Base-by-base conservation (phyloP, 2,888 invertebrate genomes). In the Drosophila mimica region DNA sequence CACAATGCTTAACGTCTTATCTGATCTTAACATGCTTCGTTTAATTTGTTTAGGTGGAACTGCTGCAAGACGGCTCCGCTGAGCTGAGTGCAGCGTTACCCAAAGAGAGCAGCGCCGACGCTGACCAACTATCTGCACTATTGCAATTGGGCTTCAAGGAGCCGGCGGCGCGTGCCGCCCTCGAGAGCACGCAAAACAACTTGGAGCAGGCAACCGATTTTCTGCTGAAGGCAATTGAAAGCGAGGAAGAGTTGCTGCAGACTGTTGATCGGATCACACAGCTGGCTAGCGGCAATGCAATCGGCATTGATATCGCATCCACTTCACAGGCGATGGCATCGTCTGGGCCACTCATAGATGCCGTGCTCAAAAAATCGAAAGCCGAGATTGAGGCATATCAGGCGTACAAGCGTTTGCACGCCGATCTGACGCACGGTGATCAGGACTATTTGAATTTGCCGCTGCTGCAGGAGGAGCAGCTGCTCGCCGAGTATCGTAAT, bases 401-500 rank as follows among this genome's bases (percentile, higher is more conserved):
- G 75, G 96, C 96, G 0, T 94, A 95, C 68, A 92, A 94, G 15
- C 94, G 96, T 0, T 94, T 96, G 34, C 93, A 94, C 2, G 94
- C 95, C 4, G 95, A 95, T 75, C 91, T 95, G 43, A 89, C 82
- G 2, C 70, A 77, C 30, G 95, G 95, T 71, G 96, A 96, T 46
- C 96, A 96, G 81, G 97, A 96, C 78, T 96, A 97, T 89, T 93
- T 97, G 64, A 96, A 97, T 93, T 93, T 96, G 25, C 94, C 95
- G 0, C 94, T 97, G 25, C 92, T 94, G 0, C 95, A 96, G 74
- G 97, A 97, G 91, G 95, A 95, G 83, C 93, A 94, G 40, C 95
- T 96, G 86, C 94, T 96, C 2, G 94, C 93, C 20, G 95, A 96
- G 90, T 96, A 96, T 92, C 94, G 95, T 91, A 94, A 94, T 0